phyloP scores from a whole-genome alignment of 1,140 invertebrate species.

The Gonioctena quinquepunctata region DNA sequence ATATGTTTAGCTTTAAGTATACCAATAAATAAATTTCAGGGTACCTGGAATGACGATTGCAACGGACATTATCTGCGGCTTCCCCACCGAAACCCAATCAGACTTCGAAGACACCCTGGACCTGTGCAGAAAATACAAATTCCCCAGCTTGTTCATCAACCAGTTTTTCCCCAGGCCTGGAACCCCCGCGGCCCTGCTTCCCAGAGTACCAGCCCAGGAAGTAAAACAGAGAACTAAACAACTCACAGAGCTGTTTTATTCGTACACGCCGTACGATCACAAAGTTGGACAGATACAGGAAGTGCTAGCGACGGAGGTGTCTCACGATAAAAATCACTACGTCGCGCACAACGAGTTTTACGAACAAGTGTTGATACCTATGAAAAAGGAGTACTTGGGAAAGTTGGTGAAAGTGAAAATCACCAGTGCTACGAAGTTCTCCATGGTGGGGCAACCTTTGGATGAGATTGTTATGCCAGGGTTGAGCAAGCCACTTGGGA shows the following conservation, averaged over 20 bases:
- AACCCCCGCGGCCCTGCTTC: conserved; percentile 91
- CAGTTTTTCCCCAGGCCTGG: conserved; percentile 96
- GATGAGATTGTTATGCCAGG: conserved; percentile 59
- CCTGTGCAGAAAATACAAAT: conserved; percentile 86
- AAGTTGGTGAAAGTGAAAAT: conserved; percentile 83
- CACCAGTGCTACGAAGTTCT: conserved; percentile 79
- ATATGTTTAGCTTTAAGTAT: not conserved
- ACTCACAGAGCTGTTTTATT: conserved; percentile 89
- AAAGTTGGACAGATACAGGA: conserved; percentile 76
- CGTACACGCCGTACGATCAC: conserved; percentile 83
- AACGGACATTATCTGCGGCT: conserved; percentile 98
- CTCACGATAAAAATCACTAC: conserved; percentile 87
- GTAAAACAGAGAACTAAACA: conserved; percentile 89
- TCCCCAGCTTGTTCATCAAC: conserved; percentile 96
- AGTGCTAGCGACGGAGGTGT: conserved; percentile 91
- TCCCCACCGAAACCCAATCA: conserved; percentile 91
- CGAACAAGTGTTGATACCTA: conserved; percentile 89
- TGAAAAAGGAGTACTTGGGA: conserved; percentile 77
- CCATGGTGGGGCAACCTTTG: conserved; percentile 76
- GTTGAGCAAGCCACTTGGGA: conserved; percentile 57
- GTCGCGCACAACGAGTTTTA: conserved; percentile 97
- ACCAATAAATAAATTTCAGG: conserved; percentile 55
- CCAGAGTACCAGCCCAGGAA: conserved; percentile 76
- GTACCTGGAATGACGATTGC: conserved; percentile 91
- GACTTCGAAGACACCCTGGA: conserved; percentile 90